phyloP scores from a whole-genome alignment of 2,797 vertebrate species.

The Acanthornis magna region DNA sequence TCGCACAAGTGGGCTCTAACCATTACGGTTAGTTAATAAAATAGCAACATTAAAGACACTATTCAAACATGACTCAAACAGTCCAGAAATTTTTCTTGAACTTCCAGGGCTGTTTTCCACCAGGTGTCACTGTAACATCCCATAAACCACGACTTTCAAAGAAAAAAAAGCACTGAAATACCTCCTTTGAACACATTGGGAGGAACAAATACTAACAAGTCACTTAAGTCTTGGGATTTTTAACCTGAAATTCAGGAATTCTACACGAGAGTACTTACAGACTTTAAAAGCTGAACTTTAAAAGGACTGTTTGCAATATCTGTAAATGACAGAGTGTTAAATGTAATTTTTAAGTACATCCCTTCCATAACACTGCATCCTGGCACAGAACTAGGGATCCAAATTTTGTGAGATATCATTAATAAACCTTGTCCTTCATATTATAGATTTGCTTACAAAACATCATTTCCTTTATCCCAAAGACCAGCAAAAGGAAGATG shows the following conservation, averaged over 20 bases:
- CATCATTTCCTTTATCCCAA: neutral
- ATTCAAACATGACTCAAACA: neutral
- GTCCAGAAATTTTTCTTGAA: neutral
- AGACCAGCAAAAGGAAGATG: neutral
- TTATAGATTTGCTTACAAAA: neutral
- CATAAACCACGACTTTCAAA: neutral
- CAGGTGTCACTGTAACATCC: conserved; percentile 69
- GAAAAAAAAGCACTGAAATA: neutral
- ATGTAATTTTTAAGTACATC: neutral
- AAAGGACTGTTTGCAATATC: neutral
- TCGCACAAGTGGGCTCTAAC: neutral
- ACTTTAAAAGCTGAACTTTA: neutral
- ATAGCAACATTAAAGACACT: neutral
- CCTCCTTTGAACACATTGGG: neutral
- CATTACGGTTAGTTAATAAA: neutral
- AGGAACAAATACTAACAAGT: neutral
- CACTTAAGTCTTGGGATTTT: neutral
- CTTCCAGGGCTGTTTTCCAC: conserved; percentile 44
- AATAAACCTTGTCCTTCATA: neutral
- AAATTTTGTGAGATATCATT: neutral
- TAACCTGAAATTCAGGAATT: neutral
- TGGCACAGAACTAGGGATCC: neutral
- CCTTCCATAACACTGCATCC: neutral
- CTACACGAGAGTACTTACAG: neutral
- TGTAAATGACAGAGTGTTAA: neutral